Conservation (phyloP, 1,140 invertebrate species). For the Philopotamus ludificatus region DNA sequence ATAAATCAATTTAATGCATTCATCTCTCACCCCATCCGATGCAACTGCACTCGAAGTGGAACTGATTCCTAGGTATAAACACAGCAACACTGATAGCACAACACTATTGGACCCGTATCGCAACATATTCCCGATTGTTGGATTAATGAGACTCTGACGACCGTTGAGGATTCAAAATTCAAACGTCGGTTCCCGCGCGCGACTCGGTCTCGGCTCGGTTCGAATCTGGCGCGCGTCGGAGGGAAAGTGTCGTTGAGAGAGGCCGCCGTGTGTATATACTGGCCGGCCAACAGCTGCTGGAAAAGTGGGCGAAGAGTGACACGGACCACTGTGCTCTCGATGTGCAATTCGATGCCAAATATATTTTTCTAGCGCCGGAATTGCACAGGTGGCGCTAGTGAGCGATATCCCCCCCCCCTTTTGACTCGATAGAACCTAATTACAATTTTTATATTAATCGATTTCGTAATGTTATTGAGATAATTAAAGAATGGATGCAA, state of each 20-base stretch:
- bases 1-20: background rate
- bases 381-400: too few species aligned
- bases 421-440: too few species aligned
- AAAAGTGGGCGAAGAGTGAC: constrained; percentile 5
- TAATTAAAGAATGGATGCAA: too few species aligned
- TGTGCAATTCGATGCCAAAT: too few species aligned
- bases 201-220: constrained; percentile 3
- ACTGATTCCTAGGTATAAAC: constrained; percentile 30
- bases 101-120: constrained; percentile 15
- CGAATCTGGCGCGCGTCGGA: background rate
- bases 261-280: background rate
- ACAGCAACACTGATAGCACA: constrained; percentile 33
- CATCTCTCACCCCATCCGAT: constrained; percentile 34
- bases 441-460: too few species aligned
- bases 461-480: too few species aligned
- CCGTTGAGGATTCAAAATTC: too few species aligned
- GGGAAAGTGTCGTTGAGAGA: background rate
- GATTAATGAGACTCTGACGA: background rate
- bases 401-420: too few species aligned
- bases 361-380: too few species aligned
- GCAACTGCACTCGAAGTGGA: constrained; percentile 26
- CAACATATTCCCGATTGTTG: constrained; percentile 19
- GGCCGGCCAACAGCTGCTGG: background rate
- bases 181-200: background rate
- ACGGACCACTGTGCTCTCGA: background rate